Base-by-base conservation (phyloP, 2,797 vertebrate species). In the Enteromius fasciolatus region DNA sequence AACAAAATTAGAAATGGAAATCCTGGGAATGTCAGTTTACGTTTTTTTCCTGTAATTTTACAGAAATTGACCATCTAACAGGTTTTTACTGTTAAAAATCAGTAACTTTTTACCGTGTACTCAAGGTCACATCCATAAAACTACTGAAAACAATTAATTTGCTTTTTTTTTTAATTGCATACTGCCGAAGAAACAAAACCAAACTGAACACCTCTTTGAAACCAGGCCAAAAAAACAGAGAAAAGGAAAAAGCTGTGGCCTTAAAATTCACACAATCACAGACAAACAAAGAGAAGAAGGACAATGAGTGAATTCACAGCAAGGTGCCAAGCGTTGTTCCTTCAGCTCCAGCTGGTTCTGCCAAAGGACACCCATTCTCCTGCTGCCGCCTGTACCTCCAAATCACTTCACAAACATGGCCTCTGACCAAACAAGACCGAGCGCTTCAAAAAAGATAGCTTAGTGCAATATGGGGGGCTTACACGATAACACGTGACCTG, bases 291-390 rank as follows among this genome's bases (percentile, higher is more conserved):
- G 68, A 48, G 31, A 83, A 77, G 41, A 48, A 36, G 52, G 28
- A 68, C 54, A 81, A 76, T 54, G 83, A 77, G 61, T 70, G 80
- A 87, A 66, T 54, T 83, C 84, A 72, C 84, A 83, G 74, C 3
- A 25, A 83, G 74, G 78, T 74, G 81, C 84, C 73, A 69, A 87
- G 61, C 17, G 25, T 46, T 50, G 72, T 67, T 68, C 72, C 74
- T 82, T 59, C 82, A 78, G 68, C 82, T 86, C 81, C 84, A 80
- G 81, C 76, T 84, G 76, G 44, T 81, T 73, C 57, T 78, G 79
- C 52, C 50, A 64, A 50, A 85, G 66, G 76, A 84, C 84, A 73
- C 17, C 68, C 73, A 74, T 82, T 66, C 59, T 85, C 61, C 54
- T 25, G 25, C 54, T 76, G 80, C 50, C 31, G 12, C 76, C 63